Evolutionary conservation across 1,140 invertebrate genomes (phyloP), one percentile per base, ranked within the genome.

Genomic region (Oedothorax gibbosus): DNA sequence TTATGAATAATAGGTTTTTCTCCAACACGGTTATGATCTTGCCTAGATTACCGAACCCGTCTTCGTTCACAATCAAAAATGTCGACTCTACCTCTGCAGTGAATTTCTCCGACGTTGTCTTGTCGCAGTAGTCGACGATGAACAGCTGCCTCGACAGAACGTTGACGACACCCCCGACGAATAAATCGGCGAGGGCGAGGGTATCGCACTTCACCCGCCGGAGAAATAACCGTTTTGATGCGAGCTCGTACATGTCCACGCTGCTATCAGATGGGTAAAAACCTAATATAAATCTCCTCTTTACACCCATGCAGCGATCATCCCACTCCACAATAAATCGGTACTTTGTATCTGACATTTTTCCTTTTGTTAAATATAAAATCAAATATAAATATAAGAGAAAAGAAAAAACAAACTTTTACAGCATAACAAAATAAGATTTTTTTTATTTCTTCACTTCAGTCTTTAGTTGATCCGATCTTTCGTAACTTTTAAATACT

Each of bases 271-370:
- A 90, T 20, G 93, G 92, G 91, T 93, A 95, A 90, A 93, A 96
- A 87, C 93, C 93, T 71, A 96, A 90, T 88, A 94, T 92, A 89
- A 95, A 96, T 86, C 93, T 93, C 87, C 93, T 93, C 20, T 93
- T 90, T 6, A 95, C 90, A 71, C 92, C 93, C 0, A 95, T 93
- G 87, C 94, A 92, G 87, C 93, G 92, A 88, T 96, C 95, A 88
- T 94, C 95, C 95, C 95, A 97, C 90, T 96, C 95, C 20, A 93
- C 94, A 86, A 94, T 91, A 91, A 96, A 96, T 10, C 76, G 9
- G 56, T 85, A 85, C 51, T 57, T 79, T 62, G 79, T 77, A 50
- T 77, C 82, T 21, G 12, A 62, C 82, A 85, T 85, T 35, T 35
- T 35, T 5, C 35, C 5, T 35, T 35, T 35, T 35, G n/a, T n/a